phyloP scores from a whole-genome alignment of 2,797 vertebrate genomes.

The Acipenser oxyrinchus region DNA sequence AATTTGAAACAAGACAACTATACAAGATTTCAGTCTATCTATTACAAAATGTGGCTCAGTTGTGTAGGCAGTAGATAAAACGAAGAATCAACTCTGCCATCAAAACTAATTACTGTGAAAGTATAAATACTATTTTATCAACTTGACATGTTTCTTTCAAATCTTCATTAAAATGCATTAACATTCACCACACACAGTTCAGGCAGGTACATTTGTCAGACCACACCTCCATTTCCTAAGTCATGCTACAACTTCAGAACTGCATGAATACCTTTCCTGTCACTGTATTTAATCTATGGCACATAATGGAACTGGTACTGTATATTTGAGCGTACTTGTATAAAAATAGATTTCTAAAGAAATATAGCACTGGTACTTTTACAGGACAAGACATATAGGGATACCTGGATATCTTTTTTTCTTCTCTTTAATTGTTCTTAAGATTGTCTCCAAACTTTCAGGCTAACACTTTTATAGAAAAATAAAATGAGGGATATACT shows the following conservation, averaged over 20 bases:
- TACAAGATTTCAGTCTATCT: too few species aligned
- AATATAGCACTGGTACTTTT: conserved; percentile 11
- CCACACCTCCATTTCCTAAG: too few species aligned
- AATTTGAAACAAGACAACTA: too few species aligned
- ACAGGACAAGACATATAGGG: conserved; percentile 20
- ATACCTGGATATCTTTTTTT: conserved; percentile 37
- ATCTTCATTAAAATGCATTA: too few species aligned
- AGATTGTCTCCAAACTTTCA: conserved; percentile 60
- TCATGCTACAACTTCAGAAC: conserved; percentile 9
- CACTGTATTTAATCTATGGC: conserved; percentile 34
- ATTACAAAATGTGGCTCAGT: too few species aligned
- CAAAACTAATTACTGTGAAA: too few species aligned
- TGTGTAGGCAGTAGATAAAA: too few species aligned
- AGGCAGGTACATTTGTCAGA: too few species aligned
- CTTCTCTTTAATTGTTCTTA: conserved; percentile 32
- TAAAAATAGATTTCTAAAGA: conserved; percentile 18
- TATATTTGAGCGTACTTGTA: not conserved
- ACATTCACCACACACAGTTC: too few species aligned
- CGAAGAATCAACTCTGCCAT: too few species aligned
- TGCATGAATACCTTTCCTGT: conserved; percentile 29
- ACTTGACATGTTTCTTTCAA: too few species aligned
- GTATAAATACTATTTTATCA: too few species aligned
- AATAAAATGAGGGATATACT: conserved; percentile 70
- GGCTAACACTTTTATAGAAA: conserved; percentile 55
- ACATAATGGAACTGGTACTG: conserved; percentile 24